Conservation (phyloP, 2,797 vertebrate species). For the Pangasius sanitwongsei region DNA sequence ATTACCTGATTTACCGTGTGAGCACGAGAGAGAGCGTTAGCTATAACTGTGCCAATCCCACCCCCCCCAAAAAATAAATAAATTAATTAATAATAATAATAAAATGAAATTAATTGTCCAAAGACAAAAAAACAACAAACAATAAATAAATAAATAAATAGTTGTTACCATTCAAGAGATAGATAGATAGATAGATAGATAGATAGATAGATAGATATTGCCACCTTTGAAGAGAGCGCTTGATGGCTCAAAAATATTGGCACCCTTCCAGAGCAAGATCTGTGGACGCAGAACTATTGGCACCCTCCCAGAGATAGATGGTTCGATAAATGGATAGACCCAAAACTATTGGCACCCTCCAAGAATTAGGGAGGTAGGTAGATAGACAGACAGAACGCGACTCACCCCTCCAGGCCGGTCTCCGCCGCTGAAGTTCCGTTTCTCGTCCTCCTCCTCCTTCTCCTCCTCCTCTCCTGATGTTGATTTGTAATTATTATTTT, state of each 20-base stretch:
- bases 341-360: not conserved
- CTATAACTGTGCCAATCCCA: not conserved
- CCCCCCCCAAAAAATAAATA: not conserved
- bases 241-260: too few species aligned
- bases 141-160: not conserved
- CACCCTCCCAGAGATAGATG: not conserved
- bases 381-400: not conserved
- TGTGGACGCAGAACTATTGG: not conserved
- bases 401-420: conserved; percentile 23
- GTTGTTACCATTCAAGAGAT: not conserved
- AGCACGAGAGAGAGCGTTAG: not conserved
- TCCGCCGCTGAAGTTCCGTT: not conserved
- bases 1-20: conserved; percentile 2
- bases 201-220: not conserved
- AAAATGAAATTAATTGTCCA: not conserved
- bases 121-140: not conserved
- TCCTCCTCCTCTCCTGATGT: not conserved
- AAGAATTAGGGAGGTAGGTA: not conserved
- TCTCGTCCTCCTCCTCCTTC: not conserved
- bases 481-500: not conserved
- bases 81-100: not conserved
- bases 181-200: conserved; percentile 10
- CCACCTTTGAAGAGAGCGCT: not conserved
- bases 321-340: not conserved
- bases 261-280: not conserved